Conservation (phyloP, 1,140 invertebrate species). For the Rhopalosiphum maidis region DNA sequence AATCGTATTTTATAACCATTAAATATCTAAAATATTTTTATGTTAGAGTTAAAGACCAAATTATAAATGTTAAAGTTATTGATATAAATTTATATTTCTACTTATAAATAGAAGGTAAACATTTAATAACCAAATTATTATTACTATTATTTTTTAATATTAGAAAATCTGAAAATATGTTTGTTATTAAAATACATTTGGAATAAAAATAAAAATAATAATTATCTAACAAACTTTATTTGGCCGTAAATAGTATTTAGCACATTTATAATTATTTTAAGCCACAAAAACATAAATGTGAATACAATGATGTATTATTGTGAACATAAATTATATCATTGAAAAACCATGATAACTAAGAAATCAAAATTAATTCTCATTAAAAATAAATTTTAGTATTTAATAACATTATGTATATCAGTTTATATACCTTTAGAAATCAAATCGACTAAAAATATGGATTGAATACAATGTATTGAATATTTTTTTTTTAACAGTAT, state of each 20-base stretch:
- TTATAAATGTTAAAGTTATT: not conserved
- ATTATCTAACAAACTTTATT: not conserved
- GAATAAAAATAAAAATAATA: not conserved
- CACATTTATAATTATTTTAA: not conserved
- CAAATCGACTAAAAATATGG: not conserved
- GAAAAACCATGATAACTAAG: not conserved
- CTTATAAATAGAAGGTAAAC: not conserved
- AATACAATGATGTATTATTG: not conserved
- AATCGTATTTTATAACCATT: not conserved
- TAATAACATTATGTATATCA: not conserved
- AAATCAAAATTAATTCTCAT: not conserved
- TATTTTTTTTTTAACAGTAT: not conserved
- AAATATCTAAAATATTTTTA: not conserved
- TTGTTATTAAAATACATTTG: not conserved
- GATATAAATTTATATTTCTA: not conserved
- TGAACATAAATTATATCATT: not conserved
- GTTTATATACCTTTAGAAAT: too few relatives aligned
- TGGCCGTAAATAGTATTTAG: not conserved
- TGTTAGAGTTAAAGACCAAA: not conserved
- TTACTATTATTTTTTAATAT: not conserved
- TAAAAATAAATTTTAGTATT: not conserved
- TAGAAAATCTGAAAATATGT: not conserved
- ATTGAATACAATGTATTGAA: not conserved
- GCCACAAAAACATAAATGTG: not conserved
- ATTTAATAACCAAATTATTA: not conserved